These are phyloP conservation scores for Coracias cyanogaster DNA, from an alignment of 2,797 vertebrate species.

Conservation along the genomic window DNA sequence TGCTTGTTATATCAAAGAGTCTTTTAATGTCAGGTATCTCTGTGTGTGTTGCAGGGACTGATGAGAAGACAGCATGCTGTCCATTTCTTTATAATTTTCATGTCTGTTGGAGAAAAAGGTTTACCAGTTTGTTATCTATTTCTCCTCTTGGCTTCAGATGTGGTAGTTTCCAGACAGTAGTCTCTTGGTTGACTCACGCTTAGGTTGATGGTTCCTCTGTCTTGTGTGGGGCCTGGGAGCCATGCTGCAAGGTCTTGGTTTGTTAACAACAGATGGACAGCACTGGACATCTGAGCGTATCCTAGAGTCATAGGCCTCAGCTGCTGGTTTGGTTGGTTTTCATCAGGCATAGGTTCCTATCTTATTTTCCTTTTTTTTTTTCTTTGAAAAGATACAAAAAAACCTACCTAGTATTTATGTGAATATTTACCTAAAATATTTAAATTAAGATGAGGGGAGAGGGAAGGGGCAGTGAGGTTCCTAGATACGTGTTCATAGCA, in stretches of 20 bases:
- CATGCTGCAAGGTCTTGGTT: accelerated
- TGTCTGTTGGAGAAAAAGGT: not conserved
- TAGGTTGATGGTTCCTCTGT: not conserved
- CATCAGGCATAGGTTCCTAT: not conserved
- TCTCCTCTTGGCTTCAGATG: not conserved
- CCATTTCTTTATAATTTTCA: not conserved
- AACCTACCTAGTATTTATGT: not conserved
- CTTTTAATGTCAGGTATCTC: not conserved
- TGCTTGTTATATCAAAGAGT: not conserved
- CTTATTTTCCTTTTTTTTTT: not conserved
- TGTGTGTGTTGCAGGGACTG: not conserved
- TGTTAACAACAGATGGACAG: not conserved
- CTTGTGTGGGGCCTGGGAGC: not conserved
- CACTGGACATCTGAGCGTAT: not conserved
- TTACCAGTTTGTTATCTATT: not conserved
- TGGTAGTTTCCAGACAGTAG: not conserved
- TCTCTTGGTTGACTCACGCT: not conserved
- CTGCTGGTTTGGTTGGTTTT: not conserved
- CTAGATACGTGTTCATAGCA: accelerated
- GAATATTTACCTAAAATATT: not conserved
- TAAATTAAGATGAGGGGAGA: not conserved
- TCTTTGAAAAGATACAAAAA: not conserved
- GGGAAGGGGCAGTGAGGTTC: not conserved
- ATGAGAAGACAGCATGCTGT: not conserved
- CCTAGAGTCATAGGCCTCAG: not conserved